Base-by-base conservation (phyloP, 1,140 invertebrate genomes). In the Condylostylus longicornis region DNA sequence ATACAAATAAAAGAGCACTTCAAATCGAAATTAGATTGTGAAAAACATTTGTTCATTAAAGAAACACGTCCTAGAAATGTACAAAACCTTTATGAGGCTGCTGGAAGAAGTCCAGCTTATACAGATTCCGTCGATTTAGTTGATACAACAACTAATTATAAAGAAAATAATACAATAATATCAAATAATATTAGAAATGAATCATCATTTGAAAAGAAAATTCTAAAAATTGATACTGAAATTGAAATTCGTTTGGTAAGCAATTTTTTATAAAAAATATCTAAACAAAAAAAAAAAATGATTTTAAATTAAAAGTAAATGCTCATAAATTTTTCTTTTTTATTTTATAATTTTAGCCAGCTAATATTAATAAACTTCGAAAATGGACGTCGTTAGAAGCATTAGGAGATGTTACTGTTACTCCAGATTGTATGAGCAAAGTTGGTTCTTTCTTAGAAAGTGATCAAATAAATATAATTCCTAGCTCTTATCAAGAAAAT, bases 241-340 rank as follows among this genome's bases (percentile, higher is more conserved):
- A 88, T 88, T 49, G 84, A 88, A 65, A 86, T 82, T 29, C 69
- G 79, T 62, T 72, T 83, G 70, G 84, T 89, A 66, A 80, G 75
- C 72, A 35, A 20, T 33, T 18, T n/a, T 35, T 17, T n/a, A 34
- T 33, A 25, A 20, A 23, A 35, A 28, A 17, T 12, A 30, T 14
- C 5, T 30, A 30, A 14, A 14, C 10, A 15, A n/a, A 30, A 13
- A 30, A 9, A 30, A 30, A 5, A 30, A n/a, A 30, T 6, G 5
- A 15, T 30, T n/a, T 25, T 25, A 25, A 30, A 8, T 14, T 30
- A 7, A n/a, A 30, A 5, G 10, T 4, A 27, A 4, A n/a, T 5
- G 14, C 4, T 27, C 4, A 27, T 27, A n/a, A 27, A n/a, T 32
- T 32, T 32, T 10, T 32, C 30, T 17, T 4, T 17, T 31, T 14